Evolutionary conservation across 2,113 vertebrate species (phyloP).

Genomic region (Puma concolor): DNA sequence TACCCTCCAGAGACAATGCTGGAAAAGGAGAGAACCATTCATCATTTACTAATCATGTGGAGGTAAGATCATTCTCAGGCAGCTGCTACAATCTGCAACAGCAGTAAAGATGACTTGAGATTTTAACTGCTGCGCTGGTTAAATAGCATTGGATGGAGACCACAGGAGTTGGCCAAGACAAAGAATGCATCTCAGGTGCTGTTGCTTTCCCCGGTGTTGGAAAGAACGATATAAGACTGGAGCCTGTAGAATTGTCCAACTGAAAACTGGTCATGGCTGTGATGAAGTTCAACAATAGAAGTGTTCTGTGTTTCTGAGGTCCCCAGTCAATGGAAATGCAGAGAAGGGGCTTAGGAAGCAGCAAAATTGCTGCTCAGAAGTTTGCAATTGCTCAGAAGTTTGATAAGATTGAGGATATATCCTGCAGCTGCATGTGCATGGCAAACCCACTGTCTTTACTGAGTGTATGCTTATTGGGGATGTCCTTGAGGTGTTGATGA

Average conservation of each 20-base stretch:
- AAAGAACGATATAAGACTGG: fast-evolving
- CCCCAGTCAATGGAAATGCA: fast-evolving
- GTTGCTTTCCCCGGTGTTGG: not conserved
- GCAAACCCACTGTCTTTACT: fast-evolving
- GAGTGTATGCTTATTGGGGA: not conserved
- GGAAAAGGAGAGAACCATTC: not conserved
- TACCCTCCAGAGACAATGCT: not conserved
- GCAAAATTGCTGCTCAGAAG: too few relatives aligned
- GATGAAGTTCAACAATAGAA: not conserved
- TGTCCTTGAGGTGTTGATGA: too few relatives aligned
- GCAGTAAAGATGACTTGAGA: not conserved
- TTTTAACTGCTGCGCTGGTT: not conserved
- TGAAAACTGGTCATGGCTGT: fast-evolving
- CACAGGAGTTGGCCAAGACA: not conserved
- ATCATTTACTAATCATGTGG: not conserved
- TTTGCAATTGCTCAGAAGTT: too few relatives aligned
- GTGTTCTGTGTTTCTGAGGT: not conserved
- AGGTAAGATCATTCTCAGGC: not conserved
- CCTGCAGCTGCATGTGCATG: fast-evolving
- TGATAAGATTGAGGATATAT: fast-evolving
- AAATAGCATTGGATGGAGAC: not conserved
- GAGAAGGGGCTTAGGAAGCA: not conserved
- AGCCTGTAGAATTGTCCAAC: not conserved
- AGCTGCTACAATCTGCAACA: not conserved
- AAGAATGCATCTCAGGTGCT: fast-evolving